A percentile compares a stretch with the other conserved stretches of the same genome.
Evolutionary conservation across 2,797 vertebrate species (phyloP).

Genomic region (Emys orbicularis): DNA sequence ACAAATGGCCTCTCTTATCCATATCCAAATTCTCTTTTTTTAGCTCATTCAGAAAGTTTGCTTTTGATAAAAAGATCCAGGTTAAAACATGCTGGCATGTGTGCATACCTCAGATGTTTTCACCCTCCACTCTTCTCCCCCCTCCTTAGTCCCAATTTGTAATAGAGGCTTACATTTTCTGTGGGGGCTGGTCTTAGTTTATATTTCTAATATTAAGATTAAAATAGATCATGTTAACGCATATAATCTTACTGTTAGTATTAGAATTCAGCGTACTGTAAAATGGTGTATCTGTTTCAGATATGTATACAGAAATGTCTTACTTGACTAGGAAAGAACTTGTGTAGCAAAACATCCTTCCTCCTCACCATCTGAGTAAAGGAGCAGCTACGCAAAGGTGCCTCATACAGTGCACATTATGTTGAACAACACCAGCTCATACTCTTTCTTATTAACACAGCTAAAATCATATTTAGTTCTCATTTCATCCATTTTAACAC

Average conservation of each 20-base stretch:
- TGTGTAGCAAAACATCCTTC: neutral
- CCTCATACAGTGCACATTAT: neutral
- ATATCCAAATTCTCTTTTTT: neutral
- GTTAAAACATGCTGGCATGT: neutral
- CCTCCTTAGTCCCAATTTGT: neutral
- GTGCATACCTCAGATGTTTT: neutral
- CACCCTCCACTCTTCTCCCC: neutral
- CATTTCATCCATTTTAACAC: constrained; percentile 12
- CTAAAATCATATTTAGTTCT: neutral
- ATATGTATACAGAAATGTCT: neutral
- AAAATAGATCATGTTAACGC: neutral
- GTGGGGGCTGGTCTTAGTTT: neutral
- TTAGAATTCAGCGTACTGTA: neutral
- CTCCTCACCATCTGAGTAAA: neutral
- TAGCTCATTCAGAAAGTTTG: neutral
- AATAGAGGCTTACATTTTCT: neutral
- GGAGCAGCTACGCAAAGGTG: neutral
- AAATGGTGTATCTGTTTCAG: neutral
- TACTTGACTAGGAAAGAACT: neutral
- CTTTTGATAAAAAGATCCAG: neutral
- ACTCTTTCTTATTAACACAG: neutral
- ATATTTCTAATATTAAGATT: neutral
- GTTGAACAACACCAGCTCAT: neutral
- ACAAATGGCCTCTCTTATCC: neutral
- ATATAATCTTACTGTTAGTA: neutral